Conservation (phyloP, 2,113 vertebrate genomes). For the Mola mola region DNA sequence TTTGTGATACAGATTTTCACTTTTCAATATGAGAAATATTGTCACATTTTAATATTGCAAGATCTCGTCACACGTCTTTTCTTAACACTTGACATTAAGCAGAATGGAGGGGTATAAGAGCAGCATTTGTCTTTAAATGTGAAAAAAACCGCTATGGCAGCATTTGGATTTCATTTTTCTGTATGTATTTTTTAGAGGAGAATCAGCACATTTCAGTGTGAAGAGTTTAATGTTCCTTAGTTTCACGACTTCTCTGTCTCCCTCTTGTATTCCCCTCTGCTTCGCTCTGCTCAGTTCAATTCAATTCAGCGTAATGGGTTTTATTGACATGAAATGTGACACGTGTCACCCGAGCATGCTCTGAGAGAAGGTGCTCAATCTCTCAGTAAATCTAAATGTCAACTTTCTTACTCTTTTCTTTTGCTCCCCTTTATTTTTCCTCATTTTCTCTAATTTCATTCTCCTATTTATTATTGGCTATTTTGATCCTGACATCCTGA, state of each 20-base stretch:
- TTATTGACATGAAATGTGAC: conserved; percentile 58
- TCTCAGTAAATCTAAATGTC: conserved; percentile 45
- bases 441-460: conserved; percentile 14
- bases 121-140: too few relatives aligned
- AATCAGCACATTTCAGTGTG: too few relatives aligned
- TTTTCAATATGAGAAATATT: too few relatives aligned
- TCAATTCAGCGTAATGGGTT: conserved; percentile 37
- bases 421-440: background rate
- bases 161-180: too few relatives aligned
- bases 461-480: conserved; percentile 17
- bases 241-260: conserved; percentile 2
- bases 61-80: too few relatives aligned
- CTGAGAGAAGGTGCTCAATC: conserved; percentile 49
- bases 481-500: conserved; percentile 1
- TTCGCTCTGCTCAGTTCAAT: conserved; percentile 22
- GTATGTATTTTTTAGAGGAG: too few relatives aligned
- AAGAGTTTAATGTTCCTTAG: too few relatives aligned
- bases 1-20: too few relatives aligned
- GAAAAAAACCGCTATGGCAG: too few relatives aligned
- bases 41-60: too few relatives aligned
- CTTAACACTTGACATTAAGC: too few relatives aligned
- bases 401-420: background rate
- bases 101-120: too few relatives aligned
- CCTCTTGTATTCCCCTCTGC: conserved; percentile 2
- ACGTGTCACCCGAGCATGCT: conserved; percentile 38